Percentiles rank a stretch among this genome's conserved stretches.
phyloP scores from a whole-genome alignment of 1,140 invertebrate species.

The Drosophila parvula region DNA sequence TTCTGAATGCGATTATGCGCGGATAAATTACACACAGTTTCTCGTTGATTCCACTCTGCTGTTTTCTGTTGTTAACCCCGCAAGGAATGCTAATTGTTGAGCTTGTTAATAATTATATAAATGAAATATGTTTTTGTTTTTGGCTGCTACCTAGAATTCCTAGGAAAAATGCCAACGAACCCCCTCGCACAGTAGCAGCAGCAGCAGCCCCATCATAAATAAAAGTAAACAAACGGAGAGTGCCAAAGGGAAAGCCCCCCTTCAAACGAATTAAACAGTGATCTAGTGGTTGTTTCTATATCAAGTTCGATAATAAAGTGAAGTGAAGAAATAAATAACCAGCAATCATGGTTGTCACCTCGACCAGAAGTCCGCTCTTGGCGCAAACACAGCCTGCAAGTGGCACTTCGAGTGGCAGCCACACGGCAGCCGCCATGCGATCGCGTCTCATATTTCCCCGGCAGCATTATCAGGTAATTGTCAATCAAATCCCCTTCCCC shows the following conservation, averaged over 20 bases:
- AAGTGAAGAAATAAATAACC: constrained; percentile 8
- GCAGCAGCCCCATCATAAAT: constrained; percentile 15
- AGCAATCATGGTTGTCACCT: constrained; percentile 70
- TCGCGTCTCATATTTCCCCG: constrained; percentile 76
- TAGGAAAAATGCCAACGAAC: constrained; percentile 56
- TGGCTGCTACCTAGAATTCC: constrained; percentile 26
- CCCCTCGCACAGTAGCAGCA: constrained; percentile 8
- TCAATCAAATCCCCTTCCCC: constrained; percentile 10
- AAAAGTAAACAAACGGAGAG: constrained; percentile 38
- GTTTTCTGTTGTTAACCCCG: constrained; percentile 33
- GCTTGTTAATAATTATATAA: constrained; percentile 47
- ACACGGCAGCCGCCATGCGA: constrained; percentile 56
- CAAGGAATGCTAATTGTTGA: constrained; percentile 47
- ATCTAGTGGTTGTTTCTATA: constrained; percentile 11
- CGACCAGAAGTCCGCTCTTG: constrained; percentile 68
- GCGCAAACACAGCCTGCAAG: constrained; percentile 62
- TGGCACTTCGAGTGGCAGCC: constrained; percentile 57
- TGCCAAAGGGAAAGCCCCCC: constrained; percentile 4
- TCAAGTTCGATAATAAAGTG: constrained; percentile 3
- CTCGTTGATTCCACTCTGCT: not conserved
- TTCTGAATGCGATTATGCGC: constrained; percentile 43
- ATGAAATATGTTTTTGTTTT: constrained; percentile 51
- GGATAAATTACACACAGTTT: constrained; percentile 39
- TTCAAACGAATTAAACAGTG: not conserved
- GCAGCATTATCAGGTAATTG: constrained; percentile 79